These are phyloP conservation scores for Berghia stephanieae DNA, from an alignment of 1,140 invertebrate genomes.

Conservation along the genomic window DNA sequence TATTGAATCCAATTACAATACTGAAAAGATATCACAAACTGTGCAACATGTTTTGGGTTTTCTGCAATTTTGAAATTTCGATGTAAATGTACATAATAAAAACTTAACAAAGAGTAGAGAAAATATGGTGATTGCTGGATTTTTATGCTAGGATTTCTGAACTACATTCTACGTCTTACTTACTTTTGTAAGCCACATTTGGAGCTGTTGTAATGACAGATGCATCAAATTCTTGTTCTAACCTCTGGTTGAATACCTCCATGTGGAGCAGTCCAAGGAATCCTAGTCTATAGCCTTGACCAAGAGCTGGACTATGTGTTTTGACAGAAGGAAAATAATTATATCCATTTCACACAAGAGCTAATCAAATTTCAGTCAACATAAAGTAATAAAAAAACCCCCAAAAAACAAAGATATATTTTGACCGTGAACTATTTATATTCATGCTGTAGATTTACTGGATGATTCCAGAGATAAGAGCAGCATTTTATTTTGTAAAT, in stretches of 20 bases:
- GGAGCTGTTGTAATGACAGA: constrained; percentile 91
- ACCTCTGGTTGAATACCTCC: constrained; percentile 93
- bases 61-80: no score
- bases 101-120: neutral
- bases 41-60: no score
- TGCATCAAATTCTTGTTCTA: constrained; percentile 92
- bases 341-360: neutral
- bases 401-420: no score
- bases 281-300: constrained; percentile 85
- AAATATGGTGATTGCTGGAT: neutral
- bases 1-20: no score
- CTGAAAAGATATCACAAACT: no score
- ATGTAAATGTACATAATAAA: no score
- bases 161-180: neutral
- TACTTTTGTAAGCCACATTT: constrained; percentile 89
- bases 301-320: constrained; percentile 92
- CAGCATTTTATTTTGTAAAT: no score
- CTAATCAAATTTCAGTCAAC: neutral
- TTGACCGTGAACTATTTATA: neutral
- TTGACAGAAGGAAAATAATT: constrained; percentile 32
- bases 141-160: neutral
- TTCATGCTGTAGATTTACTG: no score
- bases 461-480: no score
- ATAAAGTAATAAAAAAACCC: no score
- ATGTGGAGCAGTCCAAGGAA: constrained; percentile 95